Conservation (phyloP, 2,888 invertebrate species). For the Aethes cnicana region DNA sequence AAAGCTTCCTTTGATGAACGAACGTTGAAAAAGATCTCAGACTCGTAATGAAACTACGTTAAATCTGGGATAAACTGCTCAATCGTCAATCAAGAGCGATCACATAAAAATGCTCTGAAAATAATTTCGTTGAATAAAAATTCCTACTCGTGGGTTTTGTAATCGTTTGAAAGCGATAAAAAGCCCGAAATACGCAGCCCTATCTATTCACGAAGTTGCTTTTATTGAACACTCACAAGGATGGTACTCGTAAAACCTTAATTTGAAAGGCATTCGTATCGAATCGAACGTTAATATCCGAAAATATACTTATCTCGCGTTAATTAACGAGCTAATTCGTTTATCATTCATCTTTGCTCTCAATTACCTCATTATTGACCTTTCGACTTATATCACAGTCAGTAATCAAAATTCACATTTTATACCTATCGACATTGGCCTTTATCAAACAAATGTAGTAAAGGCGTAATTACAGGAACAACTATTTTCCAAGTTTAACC, state of each 20-base stretch:
- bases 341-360: not conserved
- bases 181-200: constrained; percentile 25
- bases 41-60: not conserved
- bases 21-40: not conserved
- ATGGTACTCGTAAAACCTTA: constrained; percentile 19
- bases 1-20: not conserved
- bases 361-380: too few relatives aligned
- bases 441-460: too few relatives aligned
- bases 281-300: constrained; percentile 18
- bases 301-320: constrained; percentile 5
- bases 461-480: too few relatives aligned
- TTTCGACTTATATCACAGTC: too few relatives aligned
- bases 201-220: constrained; percentile 24
- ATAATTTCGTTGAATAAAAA: constrained; percentile 27
- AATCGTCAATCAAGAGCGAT: constrained; percentile 17
- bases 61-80: constrained; percentile 9
- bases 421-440: too few relatives aligned
- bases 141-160: constrained; percentile 26
- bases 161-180: constrained; percentile 27
- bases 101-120: constrained; percentile 8
- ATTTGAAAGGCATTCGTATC: constrained; percentile 29
- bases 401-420: too few relatives aligned
- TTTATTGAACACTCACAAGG: constrained; percentile 31
- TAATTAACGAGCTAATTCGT: constrained; percentile 8
- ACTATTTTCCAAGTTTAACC: too few relatives aligned